phyloP scores from a whole-genome alignment of 2,113 vertebrate species.

The Syngnathus scovelli region DNA sequence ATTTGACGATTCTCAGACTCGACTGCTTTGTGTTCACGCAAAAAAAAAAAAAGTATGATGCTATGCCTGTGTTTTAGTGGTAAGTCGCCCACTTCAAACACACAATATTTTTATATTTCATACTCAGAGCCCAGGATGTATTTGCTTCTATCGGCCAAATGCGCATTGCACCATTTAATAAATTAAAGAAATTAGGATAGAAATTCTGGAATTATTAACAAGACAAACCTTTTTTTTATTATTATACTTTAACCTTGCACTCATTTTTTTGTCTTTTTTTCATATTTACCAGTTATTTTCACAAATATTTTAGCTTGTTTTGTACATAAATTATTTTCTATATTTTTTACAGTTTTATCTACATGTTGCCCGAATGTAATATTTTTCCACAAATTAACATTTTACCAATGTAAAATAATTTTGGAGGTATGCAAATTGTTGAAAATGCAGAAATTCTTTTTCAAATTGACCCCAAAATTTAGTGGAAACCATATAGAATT shows the following conservation, averaged over 20 bases:
- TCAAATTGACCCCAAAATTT: neutral
- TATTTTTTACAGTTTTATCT: no score
- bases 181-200: neutral
- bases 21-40: neutral
- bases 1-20: neutral
- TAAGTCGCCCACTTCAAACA: slow-evolving; percentile 23
- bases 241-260: no score
- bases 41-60: neutral
- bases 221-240: neutral
- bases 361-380: no score
- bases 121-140: neutral
- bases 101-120: slow-evolving; percentile 15
- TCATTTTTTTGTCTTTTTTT: no score
- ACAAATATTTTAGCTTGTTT: no score
- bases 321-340: no score
- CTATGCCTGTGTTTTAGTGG: neutral
- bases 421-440: neutral
- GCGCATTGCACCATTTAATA: slow-evolving; percentile 2
- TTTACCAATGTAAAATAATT: neutral
- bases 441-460: neutral
- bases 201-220: neutral
- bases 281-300: no score
- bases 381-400: no score
- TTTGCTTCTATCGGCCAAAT: slow-evolving; percentile 6
- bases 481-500: neutral